phyloP scores from a whole-genome alignment of 2,888 invertebrate species.

The Diploptera punctata region DNA sequence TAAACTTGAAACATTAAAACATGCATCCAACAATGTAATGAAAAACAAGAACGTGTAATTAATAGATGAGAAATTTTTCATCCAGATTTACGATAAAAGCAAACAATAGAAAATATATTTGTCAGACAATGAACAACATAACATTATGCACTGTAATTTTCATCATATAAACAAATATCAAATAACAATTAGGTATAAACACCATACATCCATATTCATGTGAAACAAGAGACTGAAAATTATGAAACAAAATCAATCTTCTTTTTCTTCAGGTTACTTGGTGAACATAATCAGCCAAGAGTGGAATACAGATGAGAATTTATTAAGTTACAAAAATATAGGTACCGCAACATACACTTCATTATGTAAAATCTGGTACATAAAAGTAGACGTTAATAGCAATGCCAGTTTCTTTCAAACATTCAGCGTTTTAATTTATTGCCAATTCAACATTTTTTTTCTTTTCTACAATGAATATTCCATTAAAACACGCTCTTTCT shows the following conservation, averaged over 20 bases:
- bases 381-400: conserved; percentile 35
- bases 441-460: conserved; percentile 17
- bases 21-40: too few relatives aligned
- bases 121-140: too few relatives aligned
- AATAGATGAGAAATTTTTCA: too few relatives aligned
- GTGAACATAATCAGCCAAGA: neutral
- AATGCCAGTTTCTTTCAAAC: conserved; percentile 11
- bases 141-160: too few relatives aligned
- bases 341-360: neutral
- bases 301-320: conserved; percentile 21
- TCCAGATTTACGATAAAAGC: too few relatives aligned
- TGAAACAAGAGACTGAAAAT: neutral
- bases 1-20: too few relatives aligned
- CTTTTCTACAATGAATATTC: neutral
- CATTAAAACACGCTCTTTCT: neutral
- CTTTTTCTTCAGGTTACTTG: neutral
- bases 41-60: too few relatives aligned
- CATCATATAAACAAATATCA: too few relatives aligned
- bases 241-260: neutral
- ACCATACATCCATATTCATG: neutral
- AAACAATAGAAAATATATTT: too few relatives aligned
- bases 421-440: conserved; percentile 22
- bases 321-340: neutral
- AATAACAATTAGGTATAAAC: neutral
- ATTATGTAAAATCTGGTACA: conserved; percentile 21